Percentiles rank a stretch among this genome's conserved stretches.
Evolutionary conservation across 2,888 invertebrate genomes (phyloP).

Genomic region (Pammene aurita): DNA sequence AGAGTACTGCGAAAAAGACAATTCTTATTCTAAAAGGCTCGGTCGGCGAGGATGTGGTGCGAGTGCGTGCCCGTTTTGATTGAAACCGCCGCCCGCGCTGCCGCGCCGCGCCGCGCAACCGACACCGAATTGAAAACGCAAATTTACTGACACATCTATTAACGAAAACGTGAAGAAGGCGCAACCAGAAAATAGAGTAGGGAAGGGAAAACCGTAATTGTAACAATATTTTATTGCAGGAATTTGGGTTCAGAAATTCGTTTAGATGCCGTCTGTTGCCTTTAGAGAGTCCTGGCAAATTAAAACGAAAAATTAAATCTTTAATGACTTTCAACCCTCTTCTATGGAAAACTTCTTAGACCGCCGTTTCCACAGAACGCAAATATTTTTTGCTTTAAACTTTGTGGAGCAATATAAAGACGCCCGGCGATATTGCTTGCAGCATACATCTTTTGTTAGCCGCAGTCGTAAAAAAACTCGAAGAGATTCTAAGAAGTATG

Average conservation of each 20-base stretch:
- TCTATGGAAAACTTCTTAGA: slow-evolving; percentile 29
- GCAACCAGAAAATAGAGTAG: slow-evolving; percentile 67
- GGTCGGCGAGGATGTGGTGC: slow-evolving; percentile 77
- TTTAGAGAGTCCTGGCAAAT: slow-evolving; percentile 14
- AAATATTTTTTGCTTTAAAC: slow-evolving; percentile 49
- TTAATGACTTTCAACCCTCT: slow-evolving; percentile 34
- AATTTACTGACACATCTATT: slow-evolving; percentile 82
- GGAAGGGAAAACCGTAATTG: slow-evolving; percentile 53
- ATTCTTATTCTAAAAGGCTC: slow-evolving; percentile 82
- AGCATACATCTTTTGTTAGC: slow-evolving; percentile 51
- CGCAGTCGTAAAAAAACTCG: slow-evolving; percentile 48
- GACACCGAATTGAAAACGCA: slow-evolving; percentile 79
- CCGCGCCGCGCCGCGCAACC: slow-evolving; percentile 54
- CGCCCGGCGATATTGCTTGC: slow-evolving; percentile 52
- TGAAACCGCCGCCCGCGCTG: slow-evolving; percentile 65
- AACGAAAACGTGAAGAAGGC: slow-evolving; percentile 70
- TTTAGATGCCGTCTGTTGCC: slow-evolving; percentile 31
- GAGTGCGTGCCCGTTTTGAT: slow-evolving; percentile 81
- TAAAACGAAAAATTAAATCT: slow-evolving; percentile 30
- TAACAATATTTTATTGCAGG: slow-evolving; percentile 50
- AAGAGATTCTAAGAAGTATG: slow-evolving; percentile 28
- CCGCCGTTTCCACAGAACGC: slow-evolving; percentile 26
- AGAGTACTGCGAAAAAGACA: slow-evolving; percentile 80
- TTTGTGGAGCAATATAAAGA: slow-evolving; percentile 51
- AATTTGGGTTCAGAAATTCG: slow-evolving; percentile 40